These are phyloP conservation scores for Peromyscus attwateri DNA, from an alignment of 2,797 vertebrate species.

Conservation along the genomic window DNA sequence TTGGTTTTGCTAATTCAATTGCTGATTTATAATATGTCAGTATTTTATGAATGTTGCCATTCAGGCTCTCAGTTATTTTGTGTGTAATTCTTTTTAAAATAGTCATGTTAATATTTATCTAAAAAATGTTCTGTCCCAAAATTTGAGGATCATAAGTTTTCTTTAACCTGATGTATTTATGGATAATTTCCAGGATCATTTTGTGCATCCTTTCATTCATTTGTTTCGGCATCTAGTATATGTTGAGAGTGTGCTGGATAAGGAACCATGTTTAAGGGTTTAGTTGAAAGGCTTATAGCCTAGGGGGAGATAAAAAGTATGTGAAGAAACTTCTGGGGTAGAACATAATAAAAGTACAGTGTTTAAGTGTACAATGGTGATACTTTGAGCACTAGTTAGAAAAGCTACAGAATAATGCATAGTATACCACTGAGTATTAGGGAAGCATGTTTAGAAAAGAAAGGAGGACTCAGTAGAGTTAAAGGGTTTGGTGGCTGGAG, in stretches of 20 bases:
- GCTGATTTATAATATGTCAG: neutral
- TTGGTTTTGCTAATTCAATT: neutral
- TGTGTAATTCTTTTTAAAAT: constrained; percentile 35
- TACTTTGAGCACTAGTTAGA: neutral
- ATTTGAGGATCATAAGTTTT: constrained; percentile 15
- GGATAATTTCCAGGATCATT: neutral
- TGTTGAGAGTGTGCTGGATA: neutral
- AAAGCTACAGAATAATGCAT: neutral
- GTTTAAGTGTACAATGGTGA: neutral
- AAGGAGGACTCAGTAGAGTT: neutral
- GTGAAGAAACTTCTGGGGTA: neutral
- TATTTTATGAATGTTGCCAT: constrained; percentile 9
- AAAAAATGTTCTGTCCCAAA: constrained; percentile 8
- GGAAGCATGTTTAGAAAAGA: constrained; percentile 25
- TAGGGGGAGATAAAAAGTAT: neutral
- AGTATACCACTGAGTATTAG: neutral
- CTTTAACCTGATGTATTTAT: neutral
- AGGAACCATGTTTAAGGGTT: neutral
- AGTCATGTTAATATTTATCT: constrained; percentile 39
- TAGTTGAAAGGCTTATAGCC: neutral
- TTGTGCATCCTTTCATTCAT: constrained; percentile 14
- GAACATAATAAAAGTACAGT: neutral
- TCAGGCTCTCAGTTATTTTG: constrained; percentile 52
- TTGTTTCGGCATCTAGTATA: constrained; percentile 15
- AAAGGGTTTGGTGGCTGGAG: neutral